Conservation (phyloP, 2,888 invertebrate species). For the Platycnemis pennipes region DNA sequence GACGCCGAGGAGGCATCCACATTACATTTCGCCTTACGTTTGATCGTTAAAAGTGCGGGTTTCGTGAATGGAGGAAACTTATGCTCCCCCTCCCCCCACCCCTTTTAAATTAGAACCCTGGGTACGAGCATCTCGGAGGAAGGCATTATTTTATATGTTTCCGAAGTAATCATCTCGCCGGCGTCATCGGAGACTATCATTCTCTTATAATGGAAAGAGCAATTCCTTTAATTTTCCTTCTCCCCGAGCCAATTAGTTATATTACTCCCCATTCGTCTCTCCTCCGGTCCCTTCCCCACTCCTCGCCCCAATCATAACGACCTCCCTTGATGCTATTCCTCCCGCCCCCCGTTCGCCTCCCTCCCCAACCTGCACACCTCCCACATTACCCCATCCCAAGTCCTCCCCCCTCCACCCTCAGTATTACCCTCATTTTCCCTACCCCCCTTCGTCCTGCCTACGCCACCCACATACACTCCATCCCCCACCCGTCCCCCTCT, state of each 20-base stretch:
- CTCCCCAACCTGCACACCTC: not conserved
- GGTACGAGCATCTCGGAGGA: conserved; percentile 33
- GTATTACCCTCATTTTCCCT: not conserved
- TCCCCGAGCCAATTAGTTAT: conserved; percentile 62
- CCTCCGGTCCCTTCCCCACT: not conserved
- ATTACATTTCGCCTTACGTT: conserved; percentile 12
- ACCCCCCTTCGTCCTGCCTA: not conserved
- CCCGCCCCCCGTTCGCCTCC: not conserved
- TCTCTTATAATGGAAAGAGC: conserved; percentile 64
- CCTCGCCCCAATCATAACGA: conserved; percentile 53
- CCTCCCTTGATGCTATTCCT: conserved; percentile 20
- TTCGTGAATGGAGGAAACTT: conserved; percentile 10
- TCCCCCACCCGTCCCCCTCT: too few relatives aligned
- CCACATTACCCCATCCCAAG: not conserved
- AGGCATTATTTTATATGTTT: conserved; percentile 44
- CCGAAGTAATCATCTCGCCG: conserved; percentile 58
- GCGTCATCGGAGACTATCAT: conserved; percentile 55
- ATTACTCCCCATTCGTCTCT: conserved; percentile 58
- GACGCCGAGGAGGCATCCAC: not conserved
- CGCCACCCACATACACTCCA: too few relatives aligned
- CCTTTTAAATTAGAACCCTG: conserved; percentile 42
- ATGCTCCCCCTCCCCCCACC: not conserved
- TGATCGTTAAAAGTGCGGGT: not conserved
- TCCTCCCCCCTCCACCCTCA: not conserved
- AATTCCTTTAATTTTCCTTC: conserved; percentile 64